These are phyloP conservation scores for Gila robusta DNA, from an alignment of 2,797 vertebrate genomes.

Conservation along the genomic window DNA sequence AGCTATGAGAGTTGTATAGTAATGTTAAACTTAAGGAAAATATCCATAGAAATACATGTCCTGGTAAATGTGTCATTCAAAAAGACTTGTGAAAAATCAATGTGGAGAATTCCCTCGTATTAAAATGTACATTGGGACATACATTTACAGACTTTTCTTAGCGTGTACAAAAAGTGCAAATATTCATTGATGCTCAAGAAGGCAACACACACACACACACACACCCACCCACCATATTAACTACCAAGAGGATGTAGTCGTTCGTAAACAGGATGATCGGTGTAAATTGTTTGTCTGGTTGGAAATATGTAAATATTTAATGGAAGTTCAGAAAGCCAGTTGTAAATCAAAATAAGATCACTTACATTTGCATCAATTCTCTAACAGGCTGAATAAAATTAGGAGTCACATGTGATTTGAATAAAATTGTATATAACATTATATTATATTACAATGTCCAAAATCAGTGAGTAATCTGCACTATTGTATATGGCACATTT, in stretches of 20 bases:
- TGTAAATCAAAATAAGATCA: not conserved
- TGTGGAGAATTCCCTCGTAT: not conserved
- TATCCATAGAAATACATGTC: not conserved
- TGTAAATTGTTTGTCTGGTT: not conserved
- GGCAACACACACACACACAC: too few species aligned
- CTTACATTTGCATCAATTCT: not conserved
- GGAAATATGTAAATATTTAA: constrained; percentile 19
- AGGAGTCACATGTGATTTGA: too few species aligned
- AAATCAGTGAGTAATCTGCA: not conserved
- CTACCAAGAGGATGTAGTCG: not conserved
- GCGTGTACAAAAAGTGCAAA: not conserved
- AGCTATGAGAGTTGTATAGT: constrained; percentile 3
- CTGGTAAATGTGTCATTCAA: not conserved
- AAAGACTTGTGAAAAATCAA: not conserved
- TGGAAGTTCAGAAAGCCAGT: not conserved
- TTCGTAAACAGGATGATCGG: not conserved
- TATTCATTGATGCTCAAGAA: not conserved
- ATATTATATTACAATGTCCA: too few species aligned
- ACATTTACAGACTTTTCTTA: not conserved
- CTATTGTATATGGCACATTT: not conserved
- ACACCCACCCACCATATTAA: not conserved
- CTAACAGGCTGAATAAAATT: not conserved
- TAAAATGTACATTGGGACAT: too few species aligned
- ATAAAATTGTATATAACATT: not conserved
- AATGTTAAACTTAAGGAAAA: too few species aligned